Conservation (phyloP, 2,888 invertebrate genomes). For the Sinotaia quadrata region DNA sequence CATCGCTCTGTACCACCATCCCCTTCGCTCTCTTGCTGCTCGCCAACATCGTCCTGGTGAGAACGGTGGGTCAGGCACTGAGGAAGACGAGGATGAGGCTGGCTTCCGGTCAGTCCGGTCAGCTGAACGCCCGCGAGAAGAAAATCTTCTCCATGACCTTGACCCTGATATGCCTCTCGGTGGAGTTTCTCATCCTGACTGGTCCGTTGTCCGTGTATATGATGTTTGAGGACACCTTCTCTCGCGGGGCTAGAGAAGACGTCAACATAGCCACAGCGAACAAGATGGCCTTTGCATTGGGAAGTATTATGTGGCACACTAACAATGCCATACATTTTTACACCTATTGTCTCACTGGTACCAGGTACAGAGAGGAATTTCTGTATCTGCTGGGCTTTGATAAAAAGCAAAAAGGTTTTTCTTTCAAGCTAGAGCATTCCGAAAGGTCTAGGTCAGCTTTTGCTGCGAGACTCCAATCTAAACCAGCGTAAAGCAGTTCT, state of each 20-base stretch:
- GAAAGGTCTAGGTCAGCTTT: too few relatives aligned
- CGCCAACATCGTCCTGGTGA: slow-evolving; percentile 12
- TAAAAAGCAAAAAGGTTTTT: neutral
- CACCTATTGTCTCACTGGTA: slow-evolving; percentile 10
- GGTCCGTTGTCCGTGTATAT: neutral
- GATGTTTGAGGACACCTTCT: neutral
- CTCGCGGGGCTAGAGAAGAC: neutral
- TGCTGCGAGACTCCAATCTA: too few relatives aligned
- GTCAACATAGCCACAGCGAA: neutral
- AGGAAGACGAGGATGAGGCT: neutral
- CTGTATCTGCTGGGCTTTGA: neutral
- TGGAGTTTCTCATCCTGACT: slow-evolving; percentile 17
- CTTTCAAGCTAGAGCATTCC: too few relatives aligned
- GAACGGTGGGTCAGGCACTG: slow-evolving; percentile 3
- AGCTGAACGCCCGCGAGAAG: neutral
- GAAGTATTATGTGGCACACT: slow-evolving; percentile 3
- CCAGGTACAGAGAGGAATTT: slow-evolving; percentile 2
- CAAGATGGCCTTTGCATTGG: neutral
- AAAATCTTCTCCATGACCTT: slow-evolving; percentile 15
- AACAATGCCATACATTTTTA: slow-evolving; percentile 21
- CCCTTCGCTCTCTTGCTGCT: slow-evolving; percentile 12
- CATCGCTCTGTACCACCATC: neutral
- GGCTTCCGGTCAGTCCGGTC: neutral
- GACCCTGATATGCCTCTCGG: slow-evolving; percentile 12
- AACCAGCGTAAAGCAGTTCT: too few relatives aligned